Percentiles rank a stretch among this genome's conserved stretches.
phyloP scores from a whole-genome alignment of 2,797 vertebrate species.

The Myotis findleyi region DNA sequence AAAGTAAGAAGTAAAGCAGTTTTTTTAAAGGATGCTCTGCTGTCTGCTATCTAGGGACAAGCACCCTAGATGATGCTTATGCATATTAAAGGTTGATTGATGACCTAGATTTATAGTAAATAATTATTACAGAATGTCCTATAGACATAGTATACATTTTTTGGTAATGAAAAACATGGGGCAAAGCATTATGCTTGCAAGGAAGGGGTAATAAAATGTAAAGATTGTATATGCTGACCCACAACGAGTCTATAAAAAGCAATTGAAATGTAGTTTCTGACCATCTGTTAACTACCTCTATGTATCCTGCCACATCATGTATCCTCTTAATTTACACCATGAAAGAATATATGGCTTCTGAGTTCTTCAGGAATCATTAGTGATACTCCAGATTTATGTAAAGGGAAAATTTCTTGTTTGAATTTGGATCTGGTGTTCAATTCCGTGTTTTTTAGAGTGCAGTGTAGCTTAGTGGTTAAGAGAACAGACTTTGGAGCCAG shows the following conservation, averaged over 20 bases:
- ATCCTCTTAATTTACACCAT: not conserved
- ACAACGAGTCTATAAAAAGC: slow-evolving; percentile 13
- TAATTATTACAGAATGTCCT: slow-evolving; percentile 45
- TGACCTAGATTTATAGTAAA: slow-evolving; percentile 42
- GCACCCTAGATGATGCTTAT: not conserved
- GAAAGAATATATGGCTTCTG: not conserved
- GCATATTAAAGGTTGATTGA: not conserved
- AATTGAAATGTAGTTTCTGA: slow-evolving; percentile 23
- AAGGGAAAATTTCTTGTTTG: slow-evolving; percentile 18
- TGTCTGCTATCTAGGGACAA: not conserved
- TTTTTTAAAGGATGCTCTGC: not conserved
- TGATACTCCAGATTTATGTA: not conserved
- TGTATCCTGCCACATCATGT: not conserved
- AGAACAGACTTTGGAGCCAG: not conserved
- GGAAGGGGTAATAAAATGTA: not conserved
- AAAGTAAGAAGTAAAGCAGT: not conserved
- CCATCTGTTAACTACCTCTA: slow-evolving; percentile 34
- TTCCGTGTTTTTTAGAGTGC: not conserved
- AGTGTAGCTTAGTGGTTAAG: not conserved
- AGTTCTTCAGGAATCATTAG: not conserved
- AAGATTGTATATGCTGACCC: not conserved
- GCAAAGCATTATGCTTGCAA: slow-evolving; percentile 5
- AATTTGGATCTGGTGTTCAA: not conserved
- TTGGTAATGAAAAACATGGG: slow-evolving; percentile 42
- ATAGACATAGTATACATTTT: not conserved